Evolutionary conservation across 2,113 vertebrate genomes (phyloP), one percentile per base, ranked within the genome.

Genomic region (Paralichthys olivaceus): DNA sequence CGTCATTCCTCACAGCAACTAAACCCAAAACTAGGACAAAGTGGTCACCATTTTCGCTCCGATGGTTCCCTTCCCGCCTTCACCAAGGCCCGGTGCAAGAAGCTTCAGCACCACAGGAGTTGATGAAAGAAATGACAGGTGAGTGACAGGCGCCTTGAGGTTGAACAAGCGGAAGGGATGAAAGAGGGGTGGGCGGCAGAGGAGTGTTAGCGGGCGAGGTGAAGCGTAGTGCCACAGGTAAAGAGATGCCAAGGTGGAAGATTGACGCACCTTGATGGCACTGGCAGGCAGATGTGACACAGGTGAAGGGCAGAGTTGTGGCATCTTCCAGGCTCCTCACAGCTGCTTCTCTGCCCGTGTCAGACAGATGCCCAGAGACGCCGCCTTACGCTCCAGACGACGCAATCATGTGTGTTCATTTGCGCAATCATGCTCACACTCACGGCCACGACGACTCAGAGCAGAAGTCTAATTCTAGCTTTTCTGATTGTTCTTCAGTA

Each of bases 101-200:
- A 60, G 70, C 22, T 13, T 1, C 53, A 4, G 72, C 26, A 47
- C 26, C 66, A 67, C 62, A 79, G 58, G 81, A 76, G 81, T 77
- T 92, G 90, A 92, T 92, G 89, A 90, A 86, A 85, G 84, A 84
- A 80, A 68, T 88, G 93, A 93, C 93, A 93, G 92, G 82, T 93
- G 93, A 94, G 85, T 92, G 94, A 89, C 93, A 93, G 90, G 80
- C 60, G 90, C 91, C 91, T 83, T 65, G 55, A 86, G 88, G 89
- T 84, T 49, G 20, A 69, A n/a, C 55, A 72, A 62, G 71, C 56
- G 49, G 80, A 69, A 70, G 71, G 47, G 37, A 40, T 55, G 72
- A 37, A 77, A 40, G 9, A 65, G 69, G 68, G 26, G 32, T 72
- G 64, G 67, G 68, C 67, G 40, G 69, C 20, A 25, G 47, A 54